phyloP scores from a whole-genome alignment of 2,797 vertebrate genomes.

The Periparus ater region DNA sequence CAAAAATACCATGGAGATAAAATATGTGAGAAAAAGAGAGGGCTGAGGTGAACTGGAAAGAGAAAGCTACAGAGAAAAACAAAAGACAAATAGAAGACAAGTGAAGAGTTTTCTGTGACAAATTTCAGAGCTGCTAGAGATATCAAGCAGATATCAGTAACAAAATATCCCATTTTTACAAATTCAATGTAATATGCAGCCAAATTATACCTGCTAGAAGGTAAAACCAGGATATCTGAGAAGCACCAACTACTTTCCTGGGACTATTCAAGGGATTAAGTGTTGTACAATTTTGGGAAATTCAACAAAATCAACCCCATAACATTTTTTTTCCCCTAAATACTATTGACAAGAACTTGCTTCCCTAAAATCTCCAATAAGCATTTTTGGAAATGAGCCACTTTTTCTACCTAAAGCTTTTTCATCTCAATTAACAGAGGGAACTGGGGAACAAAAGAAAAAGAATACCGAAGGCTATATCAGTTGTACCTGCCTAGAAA shows the following conservation, averaged over 20 bases:
- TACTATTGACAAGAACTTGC: not conserved
- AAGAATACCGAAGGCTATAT: not conserved
- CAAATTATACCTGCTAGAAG: not conserved
- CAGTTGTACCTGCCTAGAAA: not conserved
- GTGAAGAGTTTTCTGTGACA: not conserved
- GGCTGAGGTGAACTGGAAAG: not conserved
- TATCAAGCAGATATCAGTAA: not conserved
- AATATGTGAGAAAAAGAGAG: not conserved
- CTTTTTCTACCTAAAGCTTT: not conserved
- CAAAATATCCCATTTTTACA: not conserved
- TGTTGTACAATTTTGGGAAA: not conserved
- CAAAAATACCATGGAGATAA: not conserved
- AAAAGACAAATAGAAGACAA: not conserved
- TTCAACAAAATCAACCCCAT: not conserved
- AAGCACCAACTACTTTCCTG: not conserved
- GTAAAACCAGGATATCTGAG: not conserved
- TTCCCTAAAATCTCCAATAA: not conserved
- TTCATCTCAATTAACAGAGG: not conserved
- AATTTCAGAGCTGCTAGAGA: not conserved
- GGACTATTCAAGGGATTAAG: not conserved
- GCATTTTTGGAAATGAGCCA: not conserved
- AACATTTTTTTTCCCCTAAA: not conserved
- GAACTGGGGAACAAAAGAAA: not conserved
- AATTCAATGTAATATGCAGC: not conserved
- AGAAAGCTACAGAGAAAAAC: not conserved